phyloP scores from a whole-genome alignment of 2,797 vertebrate genomes.

The Rachycentron canadum region DNA sequence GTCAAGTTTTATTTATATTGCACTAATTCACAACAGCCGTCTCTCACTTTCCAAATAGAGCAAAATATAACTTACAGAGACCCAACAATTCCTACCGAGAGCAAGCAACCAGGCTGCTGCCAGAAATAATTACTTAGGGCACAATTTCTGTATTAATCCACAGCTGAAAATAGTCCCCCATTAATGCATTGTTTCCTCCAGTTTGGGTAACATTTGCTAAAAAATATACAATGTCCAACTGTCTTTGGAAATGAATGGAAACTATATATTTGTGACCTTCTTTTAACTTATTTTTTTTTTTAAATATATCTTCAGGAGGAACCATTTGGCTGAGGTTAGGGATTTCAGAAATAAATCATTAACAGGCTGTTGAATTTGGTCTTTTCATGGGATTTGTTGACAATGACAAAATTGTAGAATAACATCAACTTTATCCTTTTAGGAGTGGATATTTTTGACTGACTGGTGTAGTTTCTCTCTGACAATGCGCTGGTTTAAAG shows the following conservation, averaged over 20 bases:
- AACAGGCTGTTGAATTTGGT: background rate
- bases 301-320: background rate
- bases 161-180: conserved; percentile 3
- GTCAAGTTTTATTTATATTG: too few relatives aligned
- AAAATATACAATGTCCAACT: background rate
- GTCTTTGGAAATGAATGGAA: background rate
- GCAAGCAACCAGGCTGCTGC: too few relatives aligned
- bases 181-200: background rate
- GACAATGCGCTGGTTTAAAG: conserved; percentile 25
- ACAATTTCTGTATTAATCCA: background rate
- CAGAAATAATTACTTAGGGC: background rate
- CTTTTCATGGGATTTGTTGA: conserved; percentile 8
- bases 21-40: too few relatives aligned
- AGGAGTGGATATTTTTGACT: background rate
- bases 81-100: too few relatives aligned
- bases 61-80: too few relatives aligned
- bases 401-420: background rate
- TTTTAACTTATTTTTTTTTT: background rate
- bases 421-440: background rate
- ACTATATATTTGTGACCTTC: background rate
- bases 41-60: too few relatives aligned
- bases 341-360: background rate
- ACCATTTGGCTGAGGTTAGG: background rate
- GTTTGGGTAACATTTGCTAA: background rate
- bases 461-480: conserved; percentile 25